phyloP scores from a whole-genome alignment of 2,888 invertebrate species.

The Stenodera caucasica region DNA sequence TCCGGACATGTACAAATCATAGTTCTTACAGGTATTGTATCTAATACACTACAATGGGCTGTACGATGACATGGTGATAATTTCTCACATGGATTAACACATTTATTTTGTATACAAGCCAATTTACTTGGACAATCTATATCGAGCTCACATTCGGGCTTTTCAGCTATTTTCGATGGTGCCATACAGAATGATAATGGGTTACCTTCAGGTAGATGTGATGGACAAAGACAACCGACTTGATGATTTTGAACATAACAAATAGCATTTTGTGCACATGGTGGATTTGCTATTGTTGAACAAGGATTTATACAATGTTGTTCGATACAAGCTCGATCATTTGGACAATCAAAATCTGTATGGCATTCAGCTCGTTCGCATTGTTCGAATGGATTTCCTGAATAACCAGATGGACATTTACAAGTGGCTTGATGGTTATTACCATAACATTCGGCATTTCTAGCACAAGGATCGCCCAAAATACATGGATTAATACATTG shows the following conservation, averaged over 20 bases:
- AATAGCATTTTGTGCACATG: conserved; percentile 81
- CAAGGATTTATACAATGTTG: conserved; percentile 82
- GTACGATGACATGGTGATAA: conserved; percentile 75
- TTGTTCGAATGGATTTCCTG: conserved; percentile 78
- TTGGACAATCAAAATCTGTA: conserved; percentile 76
- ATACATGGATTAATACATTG: conserved; percentile 82
- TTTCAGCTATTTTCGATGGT: conserved; percentile 55
- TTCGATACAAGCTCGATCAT: conserved; percentile 70
- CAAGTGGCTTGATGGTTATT: conserved; percentile 78
- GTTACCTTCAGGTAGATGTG: conserved; percentile 76
- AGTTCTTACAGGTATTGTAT: conserved; percentile 83
- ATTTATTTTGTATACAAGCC: conserved; percentile 78
- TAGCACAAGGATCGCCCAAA: conserved; percentile 77
- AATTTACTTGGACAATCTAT: conserved; percentile 78
- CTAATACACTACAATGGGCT: conserved; percentile 79
- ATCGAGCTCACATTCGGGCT: conserved; percentile 75
- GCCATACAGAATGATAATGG: conserved; percentile 75
- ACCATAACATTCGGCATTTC: conserved; percentile 83
- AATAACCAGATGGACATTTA: conserved; percentile 73
- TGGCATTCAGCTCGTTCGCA: conserved; percentile 80
- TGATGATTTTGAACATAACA: conserved; percentile 81
- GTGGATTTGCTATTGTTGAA: conserved; percentile 63
- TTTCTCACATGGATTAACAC: conserved; percentile 76
- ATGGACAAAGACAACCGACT: conserved; percentile 81
- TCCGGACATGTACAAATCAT: conserved; percentile 88